These are phyloP conservation scores for Ptiloglossa arizonensis DNA, from an alignment of 1,140 invertebrate species.

Conservation along the genomic window DNA sequence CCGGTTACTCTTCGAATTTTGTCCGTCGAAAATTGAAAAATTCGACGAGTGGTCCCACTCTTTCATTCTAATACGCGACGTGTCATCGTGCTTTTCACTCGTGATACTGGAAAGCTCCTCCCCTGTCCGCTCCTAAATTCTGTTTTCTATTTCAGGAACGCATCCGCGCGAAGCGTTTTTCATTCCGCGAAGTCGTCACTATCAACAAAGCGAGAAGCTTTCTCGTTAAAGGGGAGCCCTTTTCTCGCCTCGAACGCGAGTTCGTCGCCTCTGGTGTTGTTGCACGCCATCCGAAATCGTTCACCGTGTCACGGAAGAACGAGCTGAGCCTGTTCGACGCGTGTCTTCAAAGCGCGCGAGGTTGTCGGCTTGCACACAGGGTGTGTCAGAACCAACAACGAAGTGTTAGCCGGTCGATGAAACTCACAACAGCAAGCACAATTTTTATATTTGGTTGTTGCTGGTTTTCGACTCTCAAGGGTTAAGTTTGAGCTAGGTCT, in stretches of 20 bases:
- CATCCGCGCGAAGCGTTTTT: background rate
- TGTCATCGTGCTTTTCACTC: background rate
- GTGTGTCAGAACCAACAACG: too few relatives aligned
- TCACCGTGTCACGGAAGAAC: conserved; percentile 12
- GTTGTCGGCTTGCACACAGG: background rate
- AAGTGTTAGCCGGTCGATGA: too few relatives aligned
- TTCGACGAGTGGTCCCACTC: too few relatives aligned
- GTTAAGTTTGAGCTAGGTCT: too few relatives aligned
- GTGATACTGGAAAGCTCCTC: background rate
- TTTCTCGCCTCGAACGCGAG: background rate
- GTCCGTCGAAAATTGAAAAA: too few relatives aligned
- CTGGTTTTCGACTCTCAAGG: too few relatives aligned
- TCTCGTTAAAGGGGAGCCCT: background rate
- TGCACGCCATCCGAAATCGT: background rate
- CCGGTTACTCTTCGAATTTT: too few relatives aligned
- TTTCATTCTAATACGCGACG: background rate
- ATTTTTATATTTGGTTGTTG: too few relatives aligned
- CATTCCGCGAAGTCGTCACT: background rate
- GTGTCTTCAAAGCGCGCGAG: conserved; percentile 12
- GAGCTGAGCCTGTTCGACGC: background rate
- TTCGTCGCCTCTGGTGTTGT: too few relatives aligned
- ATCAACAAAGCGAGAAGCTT: background rate
- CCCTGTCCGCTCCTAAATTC: too few relatives aligned
- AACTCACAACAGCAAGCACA: too few relatives aligned
- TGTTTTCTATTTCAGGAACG: background rate